Base-by-base conservation (phyloP, 2,797 vertebrate genomes). In the Sebastes minor region DNA sequence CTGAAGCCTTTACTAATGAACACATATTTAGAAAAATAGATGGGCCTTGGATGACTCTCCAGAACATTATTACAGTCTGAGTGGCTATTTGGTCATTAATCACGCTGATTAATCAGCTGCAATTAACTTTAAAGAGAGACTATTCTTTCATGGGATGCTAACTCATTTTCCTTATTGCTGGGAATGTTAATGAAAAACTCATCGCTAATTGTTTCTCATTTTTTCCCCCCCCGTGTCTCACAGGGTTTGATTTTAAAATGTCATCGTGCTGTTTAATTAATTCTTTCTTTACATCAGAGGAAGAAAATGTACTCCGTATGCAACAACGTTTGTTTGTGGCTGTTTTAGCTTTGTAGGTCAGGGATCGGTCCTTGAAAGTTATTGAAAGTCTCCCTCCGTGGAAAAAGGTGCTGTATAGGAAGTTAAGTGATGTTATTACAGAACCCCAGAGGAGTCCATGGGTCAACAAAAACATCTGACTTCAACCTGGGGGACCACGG, bases 11-110 rank as follows among this genome's bases (percentile, higher is more conserved):
- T 61, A 72, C 82, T 93, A 87, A 90, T 90, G 76, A 82, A 82
- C 73, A 85, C 63, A 82, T 84, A 90, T 91, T 88, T 88, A 76
- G 88, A 89, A 80, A 86, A 92, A 91, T 84, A 89, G 83, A 89
- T 79, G 68, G 57, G 22, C 69, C 61, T 83, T 56, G 80, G 81
- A 87, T 81, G 72, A 72, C 35, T 78, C 60, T 78, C 64, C 22
- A 22, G 83, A 85, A 88, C 86, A 86, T 86, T 88, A 85, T 86
- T 85, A 65, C 76, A 82, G 83, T 81, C 74, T 75, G 78, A 88
- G 76, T 67, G 83, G 67, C 64, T 85, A 61, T 78, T 82, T 70
- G 49, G 68, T 73, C 69, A 82, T 90, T 90, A 89, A 90, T 92
- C 86, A 84, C 7, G 1, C 52, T 90, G 86, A 93, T 91, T 88